Evolutionary conservation across 2,113 vertebrate genomes (phyloP), one percentile per base, ranked within the genome.

Genomic region (Charadrius vociferus): DNA sequence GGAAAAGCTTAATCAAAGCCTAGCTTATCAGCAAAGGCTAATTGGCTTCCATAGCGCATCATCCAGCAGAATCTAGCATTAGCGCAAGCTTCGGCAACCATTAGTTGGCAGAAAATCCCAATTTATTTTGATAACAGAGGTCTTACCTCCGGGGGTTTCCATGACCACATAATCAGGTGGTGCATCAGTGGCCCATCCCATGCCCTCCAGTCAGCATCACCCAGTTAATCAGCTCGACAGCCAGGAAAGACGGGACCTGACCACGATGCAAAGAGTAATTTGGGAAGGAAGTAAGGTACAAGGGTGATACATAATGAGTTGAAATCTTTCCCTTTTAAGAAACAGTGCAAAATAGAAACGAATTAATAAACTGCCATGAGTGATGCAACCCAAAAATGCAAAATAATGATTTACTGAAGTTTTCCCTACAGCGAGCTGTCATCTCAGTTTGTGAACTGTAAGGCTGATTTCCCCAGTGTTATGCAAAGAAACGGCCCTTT

Each of bases 111-210:
- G 95, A 98, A 97, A 98, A 98, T 97, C 97, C 96, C 95, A 89
- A 98, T 98, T 98, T 98, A 97, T 97, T 98, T 97, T 98, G 96
- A 93, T 97, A 97, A 97, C 93, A 95, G 81, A 97, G 95, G 85
- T 92, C 94, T 84, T 95, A 97, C 94, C 95, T 92, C 81, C 70
- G 3, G 96, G 92, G 96, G 90, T 97, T 98, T 98, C 97, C 95
- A 98, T 98, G 97, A 98, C 89, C 96, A 98, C 95, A 95, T 93
- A 86, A 97, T 98, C 97, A 98, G 96, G 95, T 98, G 97, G 98
- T 97, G 67, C 79, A 95, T 91, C 88, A 63, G 68, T 86, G 95
- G 93, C 96, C 95, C 67, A 21, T 77, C 95, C 94, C 80, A 67
- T 97, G 89, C 92, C 97, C 97, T 94, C 86, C 61, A 84, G 97